These are phyloP conservation scores for Promerops cafer DNA, from an alignment of 2,113 vertebrate genomes.

Conservation along the genomic window DNA sequence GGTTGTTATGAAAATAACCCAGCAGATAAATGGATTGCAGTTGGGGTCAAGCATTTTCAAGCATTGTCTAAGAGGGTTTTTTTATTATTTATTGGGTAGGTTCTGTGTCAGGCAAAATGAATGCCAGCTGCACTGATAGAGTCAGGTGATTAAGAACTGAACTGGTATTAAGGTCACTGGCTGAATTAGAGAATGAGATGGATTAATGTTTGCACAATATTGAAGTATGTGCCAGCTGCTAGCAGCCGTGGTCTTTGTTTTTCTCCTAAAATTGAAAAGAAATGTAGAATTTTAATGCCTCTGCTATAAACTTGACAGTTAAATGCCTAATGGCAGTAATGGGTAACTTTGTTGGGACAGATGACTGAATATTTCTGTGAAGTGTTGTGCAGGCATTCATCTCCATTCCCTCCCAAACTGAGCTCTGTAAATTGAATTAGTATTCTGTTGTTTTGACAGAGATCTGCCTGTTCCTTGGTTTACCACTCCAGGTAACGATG, in stretches of 20 bases:
- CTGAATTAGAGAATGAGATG: slow-evolving; percentile 45
- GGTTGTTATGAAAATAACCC: neutral
- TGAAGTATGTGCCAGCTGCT: slow-evolving; percentile 50
- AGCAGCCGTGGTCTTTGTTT: neutral
- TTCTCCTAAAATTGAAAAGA: neutral
- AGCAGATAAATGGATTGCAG: neutral
- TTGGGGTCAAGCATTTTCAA: neutral
- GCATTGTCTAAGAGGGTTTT: neutral
- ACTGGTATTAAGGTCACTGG: slow-evolving; percentile 66
- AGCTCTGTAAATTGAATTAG: neutral
- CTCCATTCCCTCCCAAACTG: neutral
- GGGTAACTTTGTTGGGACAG: neutral
- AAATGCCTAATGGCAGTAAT: neutral
- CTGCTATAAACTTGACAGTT: neutral
- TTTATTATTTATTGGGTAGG: slow-evolving; percentile 3
- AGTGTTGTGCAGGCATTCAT: neutral
- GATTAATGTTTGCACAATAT: slow-evolving; percentile 57
- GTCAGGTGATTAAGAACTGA: slow-evolving; percentile 51
- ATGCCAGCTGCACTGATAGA: slow-evolving; percentile 5
- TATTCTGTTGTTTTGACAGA: neutral
- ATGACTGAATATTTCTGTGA: neutral
- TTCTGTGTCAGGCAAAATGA: neutral
- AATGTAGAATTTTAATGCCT: neutral
- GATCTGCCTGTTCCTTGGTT: neutral
- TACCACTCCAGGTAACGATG: fast-evolving